phyloP scores from a whole-genome alignment of 2,888 invertebrate genomes.

The Andrena flavipes region DNA sequence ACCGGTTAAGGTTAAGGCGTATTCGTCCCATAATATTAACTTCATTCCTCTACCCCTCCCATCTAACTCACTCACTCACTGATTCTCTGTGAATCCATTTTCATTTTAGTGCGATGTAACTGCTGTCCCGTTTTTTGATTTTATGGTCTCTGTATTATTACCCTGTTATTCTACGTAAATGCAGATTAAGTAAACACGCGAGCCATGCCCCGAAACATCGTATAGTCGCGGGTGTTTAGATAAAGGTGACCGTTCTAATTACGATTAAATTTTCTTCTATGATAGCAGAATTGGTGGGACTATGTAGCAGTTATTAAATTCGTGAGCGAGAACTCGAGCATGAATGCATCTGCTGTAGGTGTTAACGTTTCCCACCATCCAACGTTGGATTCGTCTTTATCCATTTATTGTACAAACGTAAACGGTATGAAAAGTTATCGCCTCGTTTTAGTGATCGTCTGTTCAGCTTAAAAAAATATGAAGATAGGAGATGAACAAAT shows the following conservation, averaged over 20 bases:
- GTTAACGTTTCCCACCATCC: background rate
- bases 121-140: background rate
- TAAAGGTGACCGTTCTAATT: constrained; percentile 27
- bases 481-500: no score
- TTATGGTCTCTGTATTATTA: background rate
- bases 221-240: constrained; percentile 1
- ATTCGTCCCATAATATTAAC: no score
- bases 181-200: background rate
- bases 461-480: no score
- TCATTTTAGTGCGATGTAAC: background rate
- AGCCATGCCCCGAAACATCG: background rate
- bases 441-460: no score
- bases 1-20: no score
- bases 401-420: no score
- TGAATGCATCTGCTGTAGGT: background rate
- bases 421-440: no score
- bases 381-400: no score
- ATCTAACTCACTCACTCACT: no score
- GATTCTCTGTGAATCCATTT: background rate
- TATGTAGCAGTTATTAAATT: constrained; percentile 34
- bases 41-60: no score
- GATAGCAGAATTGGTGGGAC: constrained; percentile 47
- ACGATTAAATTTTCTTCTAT: constrained; percentile 34
- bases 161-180: background rate
- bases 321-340: background rate